A percentile compares a stretch with the other conserved stretches of the same genome.
Evolutionary conservation across 2,113 vertebrate genomes (phyloP).

Genomic region (Phoxinus phoxinus): DNA sequence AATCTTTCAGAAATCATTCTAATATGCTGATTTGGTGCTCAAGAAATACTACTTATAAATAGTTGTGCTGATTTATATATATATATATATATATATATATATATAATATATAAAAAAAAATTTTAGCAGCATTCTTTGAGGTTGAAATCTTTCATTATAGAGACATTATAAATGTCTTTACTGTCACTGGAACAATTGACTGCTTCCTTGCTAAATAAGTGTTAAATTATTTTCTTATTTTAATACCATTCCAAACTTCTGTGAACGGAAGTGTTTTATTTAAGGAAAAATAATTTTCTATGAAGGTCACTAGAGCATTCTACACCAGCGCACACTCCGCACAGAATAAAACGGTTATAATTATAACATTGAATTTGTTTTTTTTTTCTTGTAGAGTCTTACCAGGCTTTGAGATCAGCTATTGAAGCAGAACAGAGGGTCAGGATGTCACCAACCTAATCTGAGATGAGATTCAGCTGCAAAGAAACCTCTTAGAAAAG

Average conservation of each 20-base stretch:
- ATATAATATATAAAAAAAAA: no score
- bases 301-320: background rate
- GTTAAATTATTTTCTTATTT: no score
- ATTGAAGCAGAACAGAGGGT: slow-evolving; percentile 46
- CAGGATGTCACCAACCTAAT: slow-evolving; percentile 17
- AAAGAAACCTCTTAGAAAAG: background rate
- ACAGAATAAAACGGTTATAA: background rate
- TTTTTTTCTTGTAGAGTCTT: slow-evolving; percentile 49
- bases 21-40: background rate
- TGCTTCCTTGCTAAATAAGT: no score
- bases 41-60: background rate
- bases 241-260: background rate
- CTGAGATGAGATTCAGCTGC: background rate
- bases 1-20: background rate
- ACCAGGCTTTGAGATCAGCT: slow-evolving; percentile 47
- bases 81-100: no score
- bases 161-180: background rate
- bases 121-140: background rate
- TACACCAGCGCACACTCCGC: background rate
- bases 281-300: background rate
- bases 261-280: background rate
- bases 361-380: background rate
- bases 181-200: background rate
- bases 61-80: background rate
- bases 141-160: background rate